Evolutionary conservation across 2,797 vertebrate genomes (phyloP), one percentile per base, ranked within the genome.

Genomic region (Tapera naevia): DNA sequence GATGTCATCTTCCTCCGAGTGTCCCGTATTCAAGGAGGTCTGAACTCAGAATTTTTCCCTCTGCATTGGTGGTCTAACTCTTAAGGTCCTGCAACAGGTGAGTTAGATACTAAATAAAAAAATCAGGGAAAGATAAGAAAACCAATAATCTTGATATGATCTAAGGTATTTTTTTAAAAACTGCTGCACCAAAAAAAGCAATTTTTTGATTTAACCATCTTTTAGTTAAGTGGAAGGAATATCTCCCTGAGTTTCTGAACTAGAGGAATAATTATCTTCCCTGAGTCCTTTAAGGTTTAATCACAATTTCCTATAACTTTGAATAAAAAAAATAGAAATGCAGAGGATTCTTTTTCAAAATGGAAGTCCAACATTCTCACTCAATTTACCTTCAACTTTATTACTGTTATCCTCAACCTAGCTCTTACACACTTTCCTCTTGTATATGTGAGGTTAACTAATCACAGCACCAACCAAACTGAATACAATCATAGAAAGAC

Each of bases 271-370:
- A n/a, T n/a, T n/a, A n/a, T n/a, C n/a, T n/a, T n/a, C n/a, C n/a
- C n/a, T 39, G n/a, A 94, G 32, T 71, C 3, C 28, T 92, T 94
- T 81, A 89, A 81, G 23, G 28, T 94, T 89, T 83, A 72, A 66
- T 80, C 11, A 37, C 82, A 66, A 69, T 79, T 86, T 88, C 25
- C 15, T 83, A 56, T 91, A 89, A 75, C 56, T 89, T 86, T 48
- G 33, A 67, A 43, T 72, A 80, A 94, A 96, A 92, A n/a, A 23
- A 83, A 70, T 64, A 78, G 22, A 56, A 88, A 60, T 23, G 4
- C 14, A 62, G 17, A 67, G 27, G 72, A 72, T 87, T 84, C 5
- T 53, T 84, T 95, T 91, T 74, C 33, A 57, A 81, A 88, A 72
- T 27, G 5, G 18, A 73, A 48, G 48, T 73, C 17, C 2, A 41